phyloP scores from a whole-genome alignment of 2,113 vertebrate genomes.

The Macrotis lagotis region DNA sequence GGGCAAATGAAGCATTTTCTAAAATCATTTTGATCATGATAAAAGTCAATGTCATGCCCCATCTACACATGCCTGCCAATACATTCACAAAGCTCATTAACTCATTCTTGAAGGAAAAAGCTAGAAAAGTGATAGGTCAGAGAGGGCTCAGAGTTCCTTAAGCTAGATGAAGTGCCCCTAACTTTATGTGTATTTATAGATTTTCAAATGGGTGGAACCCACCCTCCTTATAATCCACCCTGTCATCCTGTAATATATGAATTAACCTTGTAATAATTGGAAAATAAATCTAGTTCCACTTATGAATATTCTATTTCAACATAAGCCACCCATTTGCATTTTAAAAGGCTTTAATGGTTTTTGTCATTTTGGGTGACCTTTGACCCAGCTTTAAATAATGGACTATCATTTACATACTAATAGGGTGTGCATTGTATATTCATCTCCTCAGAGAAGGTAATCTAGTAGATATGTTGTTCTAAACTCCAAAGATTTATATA shows the following conservation, averaged over 20 bases:
- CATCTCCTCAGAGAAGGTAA: background rate
- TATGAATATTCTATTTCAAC: constrained; percentile 14
- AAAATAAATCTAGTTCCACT: fast-evolving
- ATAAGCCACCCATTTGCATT: constrained; percentile 2
- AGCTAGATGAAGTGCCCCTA: background rate
- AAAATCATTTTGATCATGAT: background rate
- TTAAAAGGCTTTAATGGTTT: background rate
- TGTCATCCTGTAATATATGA: constrained; percentile 14
- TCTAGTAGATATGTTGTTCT: background rate
- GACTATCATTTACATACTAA: constrained; percentile 21
- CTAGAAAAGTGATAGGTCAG: background rate
- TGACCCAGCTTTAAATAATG: constrained; percentile 1
- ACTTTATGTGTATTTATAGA: background rate
- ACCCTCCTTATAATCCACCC: background rate
- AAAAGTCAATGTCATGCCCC: background rate
- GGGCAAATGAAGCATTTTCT: background rate
- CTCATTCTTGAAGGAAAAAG: background rate
- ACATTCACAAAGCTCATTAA: background rate
- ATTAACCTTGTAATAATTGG: background rate
- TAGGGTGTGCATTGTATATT: background rate
- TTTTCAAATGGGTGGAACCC: background rate
- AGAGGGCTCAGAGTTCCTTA: background rate
- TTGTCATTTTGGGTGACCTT: constrained; percentile 29
- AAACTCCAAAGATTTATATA: background rate
- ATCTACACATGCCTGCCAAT: background rate